These are phyloP conservation scores for Phthorimaea operculella DNA, from an alignment of 1,140 invertebrate genomes.

Conservation along the genomic window DNA sequence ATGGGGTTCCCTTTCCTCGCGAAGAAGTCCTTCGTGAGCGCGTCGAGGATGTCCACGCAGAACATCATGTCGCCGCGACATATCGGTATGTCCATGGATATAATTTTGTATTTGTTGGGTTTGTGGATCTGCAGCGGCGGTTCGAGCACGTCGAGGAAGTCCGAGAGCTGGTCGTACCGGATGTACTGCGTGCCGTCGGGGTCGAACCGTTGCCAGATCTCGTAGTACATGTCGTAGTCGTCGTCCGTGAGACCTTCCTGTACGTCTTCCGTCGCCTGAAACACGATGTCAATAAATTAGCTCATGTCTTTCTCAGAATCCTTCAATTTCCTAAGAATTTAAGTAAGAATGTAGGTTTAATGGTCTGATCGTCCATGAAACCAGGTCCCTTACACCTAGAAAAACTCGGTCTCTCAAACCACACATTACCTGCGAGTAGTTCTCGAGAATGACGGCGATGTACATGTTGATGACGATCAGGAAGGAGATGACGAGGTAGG, in stretches of 20 bases:
- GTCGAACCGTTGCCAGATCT: conserved; percentile 99
- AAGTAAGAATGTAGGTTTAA: too few relatives aligned
- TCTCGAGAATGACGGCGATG: conserved; percentile 98
- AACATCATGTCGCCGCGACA: conserved; percentile 97
- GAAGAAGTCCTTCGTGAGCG: conserved; percentile 96
- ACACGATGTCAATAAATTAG: neutral
- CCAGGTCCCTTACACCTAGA: too few relatives aligned
- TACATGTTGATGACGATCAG: conserved; percentile 99
- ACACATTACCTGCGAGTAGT: conserved; percentile 66
- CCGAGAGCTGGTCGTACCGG: conserved; percentile 90
- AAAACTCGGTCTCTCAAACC: neutral
- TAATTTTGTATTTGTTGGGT: conserved; percentile 98
- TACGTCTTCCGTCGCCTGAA: conserved; percentile 93
- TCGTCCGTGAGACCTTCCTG: conserved; percentile 98
- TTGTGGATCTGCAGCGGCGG: conserved; percentile 96
- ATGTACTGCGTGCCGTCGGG: conserved; percentile 98
- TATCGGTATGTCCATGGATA: conserved; percentile 98
- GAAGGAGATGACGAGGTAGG: conserved; percentile 97
- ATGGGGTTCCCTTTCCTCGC: conserved; percentile 93
- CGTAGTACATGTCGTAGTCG: conserved; percentile 99
- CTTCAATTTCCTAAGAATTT: too few relatives aligned
- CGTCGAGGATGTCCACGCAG: conserved; percentile 97
- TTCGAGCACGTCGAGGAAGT: conserved; percentile 95
- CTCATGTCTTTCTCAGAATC: neutral
- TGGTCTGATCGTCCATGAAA: too few relatives aligned